Evolutionary conservation across 2,888 invertebrate species (phyloP), one percentile per base, ranked within the genome.

Genomic region (Andricus quercusramuli): DNA sequence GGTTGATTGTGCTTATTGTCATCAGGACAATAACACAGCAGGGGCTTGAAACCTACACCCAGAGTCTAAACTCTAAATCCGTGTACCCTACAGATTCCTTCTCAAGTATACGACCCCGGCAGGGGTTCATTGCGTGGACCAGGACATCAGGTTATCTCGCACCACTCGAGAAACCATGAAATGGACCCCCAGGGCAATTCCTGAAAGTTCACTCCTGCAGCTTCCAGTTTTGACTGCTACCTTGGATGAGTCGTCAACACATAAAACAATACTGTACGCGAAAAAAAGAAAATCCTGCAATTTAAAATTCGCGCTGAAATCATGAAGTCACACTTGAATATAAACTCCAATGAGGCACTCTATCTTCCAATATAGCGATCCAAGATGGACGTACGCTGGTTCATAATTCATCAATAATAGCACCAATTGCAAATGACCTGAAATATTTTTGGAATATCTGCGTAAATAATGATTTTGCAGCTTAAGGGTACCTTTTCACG

Each of bases 11-110:
- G 84, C 83, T 83, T 86, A 89, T 90, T 90, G 89, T 90, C 85
- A 78, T 59, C 65, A 79, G 81, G 78, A 90, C 88, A 89, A 90
- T 88, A 82, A 83, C 87, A 78, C 90, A 80, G 82, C 88, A 84
- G 90, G 90, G 81, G 87, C 84, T 86, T 90, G 90, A 90, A 89
- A 90, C 85, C 86, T 89, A 90, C 89, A 90, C 90, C 88, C 87
- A 82, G 80, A 83, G 77, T 77, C 80, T 80, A 80, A 81, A 81
- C 82, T 44, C 77, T 37, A 37, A 37, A 37, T 37, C 37, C 37
- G 37, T 37, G 78, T 79, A 41, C 83, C 80, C 65, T 44, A 51
- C 74, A 78, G 56, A 74, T 66, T 76, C 77, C 77, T 79, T 62
- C 76, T 80, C 65, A 78, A 41, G 68, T 67, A 64, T 74, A 68